These are phyloP conservation scores for Avahi laniger DNA, from an alignment of 2,797 vertebrate species.

Conservation along the genomic window DNA sequence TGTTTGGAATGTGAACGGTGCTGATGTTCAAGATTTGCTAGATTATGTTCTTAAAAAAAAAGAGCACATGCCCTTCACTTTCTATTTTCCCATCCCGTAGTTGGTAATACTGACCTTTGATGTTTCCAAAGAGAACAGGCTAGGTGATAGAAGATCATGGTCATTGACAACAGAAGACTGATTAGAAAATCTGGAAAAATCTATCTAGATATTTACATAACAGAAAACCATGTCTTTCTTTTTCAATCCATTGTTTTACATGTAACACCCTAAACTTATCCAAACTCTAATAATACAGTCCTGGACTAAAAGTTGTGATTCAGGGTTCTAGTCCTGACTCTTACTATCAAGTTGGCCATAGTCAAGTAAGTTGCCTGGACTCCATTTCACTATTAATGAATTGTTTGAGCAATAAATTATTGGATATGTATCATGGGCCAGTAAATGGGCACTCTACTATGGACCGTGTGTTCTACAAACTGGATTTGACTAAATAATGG, in stretches of 20 bases:
- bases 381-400: neutral
- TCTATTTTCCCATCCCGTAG: too few species aligned
- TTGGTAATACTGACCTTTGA: neutral
- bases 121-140: neutral
- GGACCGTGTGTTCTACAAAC: neutral
- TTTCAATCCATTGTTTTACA: neutral
- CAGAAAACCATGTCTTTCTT: neutral
- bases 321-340: neutral
- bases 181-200: neutral
- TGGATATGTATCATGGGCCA: neutral
- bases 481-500: neutral
- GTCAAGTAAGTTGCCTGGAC: neutral
- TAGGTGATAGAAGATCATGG: neutral
- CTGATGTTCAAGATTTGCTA: neutral
- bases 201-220: neutral
- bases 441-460: neutral
- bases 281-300: neutral
- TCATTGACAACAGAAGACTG: neutral
- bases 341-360: neutral
- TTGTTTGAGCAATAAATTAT: neutral
- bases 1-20: neutral
- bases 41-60: neutral
- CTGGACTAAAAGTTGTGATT: neutral
- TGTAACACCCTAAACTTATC: neutral
- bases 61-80: accelerated